Evolutionary conservation across 2,113 vertebrate species (phyloP).

Genomic region (Bathybates hornii): DNA sequence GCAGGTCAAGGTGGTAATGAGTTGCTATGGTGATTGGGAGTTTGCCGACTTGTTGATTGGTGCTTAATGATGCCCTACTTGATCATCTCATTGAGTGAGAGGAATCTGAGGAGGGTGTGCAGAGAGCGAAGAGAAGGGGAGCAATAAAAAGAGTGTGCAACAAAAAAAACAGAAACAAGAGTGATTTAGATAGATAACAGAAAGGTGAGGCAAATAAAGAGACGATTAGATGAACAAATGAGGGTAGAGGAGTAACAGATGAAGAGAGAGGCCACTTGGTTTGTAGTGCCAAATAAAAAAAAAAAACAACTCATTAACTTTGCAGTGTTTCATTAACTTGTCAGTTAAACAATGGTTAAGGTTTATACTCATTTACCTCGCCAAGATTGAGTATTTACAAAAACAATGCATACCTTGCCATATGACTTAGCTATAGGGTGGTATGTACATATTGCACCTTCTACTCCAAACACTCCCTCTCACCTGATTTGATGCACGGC

Average conservation of each 20-base stretch:
- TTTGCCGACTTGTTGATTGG: conserved; percentile 27
- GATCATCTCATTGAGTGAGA: neutral
- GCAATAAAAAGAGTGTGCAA: neutral
- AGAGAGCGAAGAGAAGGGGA: neutral
- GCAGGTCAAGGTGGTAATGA: conserved; percentile 6
- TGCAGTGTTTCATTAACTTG: neutral
- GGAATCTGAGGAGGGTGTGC: neutral
- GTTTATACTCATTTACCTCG: neutral
- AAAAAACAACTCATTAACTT: neutral
- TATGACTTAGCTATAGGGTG: neutral
- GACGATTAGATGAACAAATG: neutral
- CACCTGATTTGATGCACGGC: neutral
- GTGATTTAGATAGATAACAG: neutral
- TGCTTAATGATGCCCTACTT: conserved; percentile 31
- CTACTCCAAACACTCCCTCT: neutral
- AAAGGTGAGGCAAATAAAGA: neutral
- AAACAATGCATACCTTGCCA: neutral
- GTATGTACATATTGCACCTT: neutral
- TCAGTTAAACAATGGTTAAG: conserved; percentile 16
- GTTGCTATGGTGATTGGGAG: conserved; percentile 26
- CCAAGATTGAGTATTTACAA: neutral
- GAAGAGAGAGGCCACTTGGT: neutral
- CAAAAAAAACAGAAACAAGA: neutral
- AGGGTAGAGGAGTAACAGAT: neutral
- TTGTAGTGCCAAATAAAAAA: neutral